Conservation (phyloP, 2,113 vertebrate genomes). For the Patagioenas fasciata region DNA sequence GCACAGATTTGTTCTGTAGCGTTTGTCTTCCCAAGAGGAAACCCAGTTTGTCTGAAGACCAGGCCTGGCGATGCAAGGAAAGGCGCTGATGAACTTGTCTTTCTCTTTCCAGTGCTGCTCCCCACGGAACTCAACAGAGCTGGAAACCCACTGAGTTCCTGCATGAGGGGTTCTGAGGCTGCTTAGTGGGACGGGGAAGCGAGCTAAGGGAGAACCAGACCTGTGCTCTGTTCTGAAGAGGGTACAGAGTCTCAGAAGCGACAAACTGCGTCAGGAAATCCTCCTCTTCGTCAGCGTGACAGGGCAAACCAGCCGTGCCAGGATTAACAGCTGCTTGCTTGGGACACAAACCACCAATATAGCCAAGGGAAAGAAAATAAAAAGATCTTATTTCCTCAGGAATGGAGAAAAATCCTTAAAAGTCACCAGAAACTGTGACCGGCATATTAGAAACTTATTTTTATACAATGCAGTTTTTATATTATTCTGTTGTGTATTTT, state of each 20-base stretch:
- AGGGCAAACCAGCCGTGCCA: not conserved
- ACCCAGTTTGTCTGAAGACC: not conserved
- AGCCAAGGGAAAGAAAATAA: not conserved
- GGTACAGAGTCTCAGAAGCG: not conserved
- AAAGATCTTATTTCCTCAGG: not conserved
- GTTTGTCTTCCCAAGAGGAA: not conserved
- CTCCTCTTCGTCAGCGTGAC: not conserved
- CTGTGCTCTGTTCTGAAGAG: not conserved
- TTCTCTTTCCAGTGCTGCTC: not conserved
- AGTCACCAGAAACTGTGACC: not conserved
- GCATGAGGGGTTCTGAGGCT: not conserved
- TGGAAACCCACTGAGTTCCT: not conserved
- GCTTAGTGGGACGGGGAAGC: not conserved
- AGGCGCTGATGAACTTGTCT: not conserved
- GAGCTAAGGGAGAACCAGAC: not conserved
- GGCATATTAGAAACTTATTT: not conserved
- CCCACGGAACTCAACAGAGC: not conserved
- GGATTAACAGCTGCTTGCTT: not conserved
- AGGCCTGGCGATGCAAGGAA: too few relatives aligned
- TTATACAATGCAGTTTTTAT: not conserved
- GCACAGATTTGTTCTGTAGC: not conserved
- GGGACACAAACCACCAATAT: fast-evolving
- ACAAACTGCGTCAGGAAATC: not conserved
- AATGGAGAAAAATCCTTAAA: not conserved
- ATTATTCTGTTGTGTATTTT: not conserved